Conservation (phyloP, 2,888 invertebrate species). For the Heteromurus nitidus region DNA sequence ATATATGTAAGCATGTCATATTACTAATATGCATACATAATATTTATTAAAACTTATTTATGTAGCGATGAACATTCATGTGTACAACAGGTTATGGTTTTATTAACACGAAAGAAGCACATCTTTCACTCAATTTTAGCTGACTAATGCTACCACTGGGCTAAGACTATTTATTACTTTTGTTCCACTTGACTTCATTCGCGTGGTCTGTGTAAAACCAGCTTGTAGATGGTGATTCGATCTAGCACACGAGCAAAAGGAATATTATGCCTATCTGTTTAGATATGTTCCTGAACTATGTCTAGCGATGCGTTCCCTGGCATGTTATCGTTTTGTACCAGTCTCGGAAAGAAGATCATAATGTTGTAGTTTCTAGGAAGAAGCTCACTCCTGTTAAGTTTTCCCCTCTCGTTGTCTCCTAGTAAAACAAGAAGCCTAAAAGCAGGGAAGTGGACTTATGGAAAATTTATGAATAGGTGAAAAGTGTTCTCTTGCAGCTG, state of each 20-base stretch:
- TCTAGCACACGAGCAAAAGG: background rate
- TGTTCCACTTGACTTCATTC: background rate
- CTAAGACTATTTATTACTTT: conserved; percentile 17
- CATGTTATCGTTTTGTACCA: conserved; percentile 8
- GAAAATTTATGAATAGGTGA: conserved; percentile 61
- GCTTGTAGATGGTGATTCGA: too few relatives aligned
- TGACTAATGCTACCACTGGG: conserved; percentile 20
- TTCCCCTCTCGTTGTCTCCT: background rate
- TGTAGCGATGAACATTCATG: too few relatives aligned
- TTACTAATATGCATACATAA: too few relatives aligned
- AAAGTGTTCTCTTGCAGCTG: conserved; percentile 32
- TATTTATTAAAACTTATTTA: too few relatives aligned
- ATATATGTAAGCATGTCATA: too few relatives aligned
- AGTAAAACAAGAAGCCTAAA: background rate
- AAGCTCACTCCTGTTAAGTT: background rate
- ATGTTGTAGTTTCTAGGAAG: background rate
- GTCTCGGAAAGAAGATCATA: conserved; percentile 10
- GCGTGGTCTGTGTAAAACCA: too few relatives aligned
- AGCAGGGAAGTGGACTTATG: conserved; percentile 50
- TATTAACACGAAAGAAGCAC: conserved; percentile 2
- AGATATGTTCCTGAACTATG: too few relatives aligned
- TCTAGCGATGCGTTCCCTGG: background rate
- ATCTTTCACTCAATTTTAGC: conserved; percentile 30
- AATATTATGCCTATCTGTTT: background rate
- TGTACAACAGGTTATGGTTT: conserved; percentile 25